Evolutionary conservation across 2,797 vertebrate genomes (phyloP), one percentile per base, ranked within the genome.

Genomic region (Sebastes melanostomus): DNA sequence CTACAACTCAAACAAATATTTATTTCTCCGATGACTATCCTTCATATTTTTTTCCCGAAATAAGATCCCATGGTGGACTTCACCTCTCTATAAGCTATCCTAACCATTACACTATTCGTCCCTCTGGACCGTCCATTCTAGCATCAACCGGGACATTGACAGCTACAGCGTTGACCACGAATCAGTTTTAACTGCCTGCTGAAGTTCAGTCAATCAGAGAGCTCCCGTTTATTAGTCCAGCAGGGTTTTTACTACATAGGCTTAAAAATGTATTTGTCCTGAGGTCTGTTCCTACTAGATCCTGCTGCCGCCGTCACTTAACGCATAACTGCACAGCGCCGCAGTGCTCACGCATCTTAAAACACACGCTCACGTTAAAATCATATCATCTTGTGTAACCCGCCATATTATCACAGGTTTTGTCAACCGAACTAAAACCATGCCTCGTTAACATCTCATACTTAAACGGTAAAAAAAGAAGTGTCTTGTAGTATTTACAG

Each of bases 401-500:
- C 38, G 75, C 56, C 67, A 79, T 91, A 55, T 82, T 75, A 77
- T 63, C 69, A 72, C 81, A 66, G 78, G 72, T 72, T 83, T 66
- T 75, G 63, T 86, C 82, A 74, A 71, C 78, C 75, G 38, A 88
- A 85, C 75, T 89, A 89, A 91, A 91, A 85, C 74, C 52, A 42
- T 88, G 89, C 93, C 90, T 85, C 91, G 84, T 89, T 93, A 91
- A 87, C 84, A 77, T 83, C 66, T 86, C 82, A 77, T 91, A 79
- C 86, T 82, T 90, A 78, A 91, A 86, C 85, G 86, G 78, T 92
- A 83, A 92, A 91, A 80, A 50, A 81, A 38, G 9, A 93, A 92
- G 86, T 93, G 92, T 94, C 89, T 92, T 90, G 89, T 92, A 90
- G 91, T 88, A 89, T 93, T 92, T 94, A 92, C 93, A 93, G 91